phyloP scores from a whole-genome alignment of 1,140 invertebrate genomes.

The Heliconius hewitsoni region DNA sequence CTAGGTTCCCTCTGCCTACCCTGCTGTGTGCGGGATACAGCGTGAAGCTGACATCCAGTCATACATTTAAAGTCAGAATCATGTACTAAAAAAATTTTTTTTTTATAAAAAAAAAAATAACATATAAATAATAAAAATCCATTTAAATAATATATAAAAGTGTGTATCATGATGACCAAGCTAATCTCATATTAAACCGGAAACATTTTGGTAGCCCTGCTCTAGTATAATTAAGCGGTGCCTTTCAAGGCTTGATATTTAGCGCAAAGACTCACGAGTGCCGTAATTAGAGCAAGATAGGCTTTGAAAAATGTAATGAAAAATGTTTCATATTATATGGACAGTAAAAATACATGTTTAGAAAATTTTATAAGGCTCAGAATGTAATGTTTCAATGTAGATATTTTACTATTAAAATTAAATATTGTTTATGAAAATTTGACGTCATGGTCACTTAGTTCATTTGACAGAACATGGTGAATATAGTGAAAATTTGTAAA shows the following conservation, averaged over 20 bases:
- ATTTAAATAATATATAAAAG: no score
- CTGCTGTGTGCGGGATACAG: no score
- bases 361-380: background rate
- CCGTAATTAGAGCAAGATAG: conserved; percentile 20
- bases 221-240: conserved; percentile 13
- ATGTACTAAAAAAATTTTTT: no score
- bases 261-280: conserved; percentile 19
- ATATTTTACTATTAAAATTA: background rate
- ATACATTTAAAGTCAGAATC: no score
- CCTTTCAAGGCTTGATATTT: conserved; percentile 24
- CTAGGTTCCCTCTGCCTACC: no score
- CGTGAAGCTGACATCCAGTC: no score
- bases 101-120: no score
- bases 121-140: no score
- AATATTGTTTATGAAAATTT: no score
- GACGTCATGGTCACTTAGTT: no score
- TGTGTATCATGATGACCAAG: background rate
- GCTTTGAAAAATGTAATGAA: conserved; percentile 9
- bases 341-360: background rate
- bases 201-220: background rate
- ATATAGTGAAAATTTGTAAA: no score
- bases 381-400: background rate
- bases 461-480: no score
- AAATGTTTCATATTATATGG: background rate
- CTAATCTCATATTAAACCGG: background rate